Conservation (phyloP, 2,797 vertebrate genomes). For the Galaxias olidus region DNA sequence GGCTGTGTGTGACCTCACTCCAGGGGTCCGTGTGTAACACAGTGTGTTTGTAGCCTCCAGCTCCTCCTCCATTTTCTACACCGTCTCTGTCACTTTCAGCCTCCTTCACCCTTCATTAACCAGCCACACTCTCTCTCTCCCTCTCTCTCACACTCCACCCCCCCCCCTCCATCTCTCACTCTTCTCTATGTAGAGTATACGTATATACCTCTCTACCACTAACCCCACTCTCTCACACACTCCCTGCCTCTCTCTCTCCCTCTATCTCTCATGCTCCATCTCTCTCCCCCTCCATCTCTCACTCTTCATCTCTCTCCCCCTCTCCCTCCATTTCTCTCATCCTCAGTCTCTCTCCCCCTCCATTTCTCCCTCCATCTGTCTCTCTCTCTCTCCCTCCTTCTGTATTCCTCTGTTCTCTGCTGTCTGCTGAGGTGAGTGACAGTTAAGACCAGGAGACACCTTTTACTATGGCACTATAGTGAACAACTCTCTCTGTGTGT, state of each 20-base stretch:
- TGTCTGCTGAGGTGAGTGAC: too few species aligned
- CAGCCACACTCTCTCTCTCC: constrained; percentile 29
- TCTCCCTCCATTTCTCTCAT: too few species aligned
- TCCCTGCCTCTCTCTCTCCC: constrained; percentile 24
- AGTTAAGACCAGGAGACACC: too few species aligned
- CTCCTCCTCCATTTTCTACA: constrained; percentile 43
- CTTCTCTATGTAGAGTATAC: too few species aligned
- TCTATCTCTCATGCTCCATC: constrained; percentile 4
- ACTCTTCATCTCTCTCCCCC: background rate
- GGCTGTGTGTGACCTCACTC: too few species aligned
- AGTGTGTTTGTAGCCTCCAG: constrained; percentile 8
- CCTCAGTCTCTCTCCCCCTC: too few species aligned
- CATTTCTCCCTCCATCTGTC: constrained; percentile 43
- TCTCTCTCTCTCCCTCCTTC: constrained; percentile 43
- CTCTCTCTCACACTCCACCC: constrained; percentile 61
- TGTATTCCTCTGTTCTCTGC: constrained; percentile 30
- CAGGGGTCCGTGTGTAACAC: too few species aligned
- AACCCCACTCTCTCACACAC: too few species aligned
- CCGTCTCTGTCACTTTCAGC: constrained; percentile 34
- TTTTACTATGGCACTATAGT: too few species aligned
- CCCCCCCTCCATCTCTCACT: constrained; percentile 68
- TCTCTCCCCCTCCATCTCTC: constrained; percentile 18
- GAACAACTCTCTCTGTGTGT: too few species aligned
- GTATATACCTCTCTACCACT: too few species aligned
- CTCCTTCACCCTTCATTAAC: constrained; percentile 32